A percentile compares a stretch with the other conserved stretches of the same genome.
phyloP scores from a whole-genome alignment of 2,797 vertebrate species.

The Chiropotes sagulatus region DNA sequence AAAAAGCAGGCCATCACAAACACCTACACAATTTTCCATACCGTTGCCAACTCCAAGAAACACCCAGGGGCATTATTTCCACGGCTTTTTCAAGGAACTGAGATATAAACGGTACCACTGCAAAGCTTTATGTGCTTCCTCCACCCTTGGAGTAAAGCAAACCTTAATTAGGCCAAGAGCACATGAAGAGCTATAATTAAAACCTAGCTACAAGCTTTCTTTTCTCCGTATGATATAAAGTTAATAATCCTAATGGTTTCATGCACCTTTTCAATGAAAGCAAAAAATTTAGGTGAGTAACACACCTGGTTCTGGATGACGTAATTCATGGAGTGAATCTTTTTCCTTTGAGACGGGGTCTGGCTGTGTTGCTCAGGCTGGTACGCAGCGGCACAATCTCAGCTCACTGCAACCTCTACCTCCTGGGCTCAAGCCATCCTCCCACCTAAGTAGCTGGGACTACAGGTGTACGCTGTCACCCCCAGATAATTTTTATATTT shows the following conservation, averaged over 20 bases:
- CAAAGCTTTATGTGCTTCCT: background rate
- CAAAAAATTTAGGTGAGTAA: background rate
- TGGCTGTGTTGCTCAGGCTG: background rate
- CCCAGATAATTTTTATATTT: background rate
- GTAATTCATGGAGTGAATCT: background rate
- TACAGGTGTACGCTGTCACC: background rate
- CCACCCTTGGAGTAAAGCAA: conserved; percentile 24
- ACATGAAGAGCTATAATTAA: conserved; percentile 50
- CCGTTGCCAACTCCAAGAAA: background rate
- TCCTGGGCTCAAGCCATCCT: background rate
- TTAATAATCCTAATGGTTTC: background rate
- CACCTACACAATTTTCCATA: background rate
- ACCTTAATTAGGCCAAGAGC: conserved; percentile 25
- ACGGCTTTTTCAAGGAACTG: background rate
- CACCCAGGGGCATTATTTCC: background rate
- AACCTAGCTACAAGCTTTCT: background rate
- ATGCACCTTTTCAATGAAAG: conserved; percentile 39
- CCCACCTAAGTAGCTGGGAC: background rate
- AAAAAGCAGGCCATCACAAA: background rate
- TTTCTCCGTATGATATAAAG: background rate
- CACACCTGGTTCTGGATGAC: background rate
- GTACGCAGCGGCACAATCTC: background rate
- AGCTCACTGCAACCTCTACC: background rate
- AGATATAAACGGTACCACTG: background rate
- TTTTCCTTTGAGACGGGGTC: background rate